phyloP scores from a whole-genome alignment of 2,888 invertebrate species.

The Dolomedes plantarius region DNA sequence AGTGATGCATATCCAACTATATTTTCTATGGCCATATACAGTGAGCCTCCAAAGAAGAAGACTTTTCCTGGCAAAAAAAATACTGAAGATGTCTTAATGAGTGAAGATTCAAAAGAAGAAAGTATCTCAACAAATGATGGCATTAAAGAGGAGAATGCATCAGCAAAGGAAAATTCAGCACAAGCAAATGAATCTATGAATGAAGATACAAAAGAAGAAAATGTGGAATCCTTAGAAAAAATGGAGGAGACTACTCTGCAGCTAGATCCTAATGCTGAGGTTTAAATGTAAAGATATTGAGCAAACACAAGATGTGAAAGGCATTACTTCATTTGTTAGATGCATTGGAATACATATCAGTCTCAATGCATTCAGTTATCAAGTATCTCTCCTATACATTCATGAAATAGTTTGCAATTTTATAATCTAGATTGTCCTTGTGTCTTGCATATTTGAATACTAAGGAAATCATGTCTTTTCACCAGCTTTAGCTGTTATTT shows the following conservation, averaged over 20 bases:
- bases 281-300: neutral
- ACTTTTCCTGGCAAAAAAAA: constrained; percentile 15
- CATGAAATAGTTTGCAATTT: neutral
- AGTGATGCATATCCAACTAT: constrained; percentile 56
- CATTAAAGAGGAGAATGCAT: neutral
- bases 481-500: too few relatives aligned
- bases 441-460: too few relatives aligned
- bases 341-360: constrained; percentile 11
- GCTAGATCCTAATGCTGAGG: neutral
- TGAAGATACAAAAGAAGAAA: neutral
- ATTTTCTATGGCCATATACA: constrained; percentile 53
- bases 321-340: neutral
- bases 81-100: constrained; percentile 22
- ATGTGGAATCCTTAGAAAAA: neutral
- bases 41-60: constrained; percentile 42
- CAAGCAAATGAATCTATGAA: neutral
- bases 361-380: neutral
- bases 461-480: too few relatives aligned
- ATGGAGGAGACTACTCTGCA: neutral
- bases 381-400: neutral
- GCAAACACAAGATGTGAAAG: neutral
- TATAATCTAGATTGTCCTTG: neutral
- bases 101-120: constrained; percentile 18
- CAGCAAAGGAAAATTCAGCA: neutral
- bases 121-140: neutral